Base-by-base conservation (phyloP, 2,797 vertebrate genomes). In the Cossypha heuglini region DNA sequence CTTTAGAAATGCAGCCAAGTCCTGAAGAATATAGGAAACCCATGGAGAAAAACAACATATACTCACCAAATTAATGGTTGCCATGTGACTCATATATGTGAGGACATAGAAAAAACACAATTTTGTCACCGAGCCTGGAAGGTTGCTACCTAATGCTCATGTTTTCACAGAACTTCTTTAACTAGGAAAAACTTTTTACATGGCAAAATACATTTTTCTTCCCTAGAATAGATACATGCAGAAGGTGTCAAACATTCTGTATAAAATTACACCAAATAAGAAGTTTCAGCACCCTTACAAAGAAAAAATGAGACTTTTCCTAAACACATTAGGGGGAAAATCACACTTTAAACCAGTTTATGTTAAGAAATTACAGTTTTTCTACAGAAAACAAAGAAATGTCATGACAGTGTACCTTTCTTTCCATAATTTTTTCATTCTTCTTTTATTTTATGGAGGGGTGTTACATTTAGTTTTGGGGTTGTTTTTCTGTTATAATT, bases 101-200 rank as follows among this genome's bases (percentile, higher is more conserved):
- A 85, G 52, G 48, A 59, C 1, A 4, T 2, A 42, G 21, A 28
- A 86, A 86, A 37, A 29, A 48, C 15, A 54, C 17, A 7, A 3
- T 20, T 71, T 48, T 43, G 13, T 55, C 5, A 1, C 43, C 0
- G 0, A 66, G 22, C 8, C 63, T 48, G 20, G 33, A 31, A 69
- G 43, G 19, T 25, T 73, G 16, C 18, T 1, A 1, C 55, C 9
- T 31, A 43, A 51, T 1, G 3, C 2, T 21, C 1, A 0, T 0
- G 0, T 37, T 90, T 84, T 66, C n/a, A 57, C 15, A 57, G 62
- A 91, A 37, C 1, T 5, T 55, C 37, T 82, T 75, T 17, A 33
- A n/a, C 45, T 22, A 29, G n/a, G 33, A 76, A 73, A 49, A 48
- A 18, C 12, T 31, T n/a, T 5, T 40, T 86, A 26, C 28, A 35